Conservation (phyloP, 2,113 vertebrate species). For the Cervus canadensis region DNA sequence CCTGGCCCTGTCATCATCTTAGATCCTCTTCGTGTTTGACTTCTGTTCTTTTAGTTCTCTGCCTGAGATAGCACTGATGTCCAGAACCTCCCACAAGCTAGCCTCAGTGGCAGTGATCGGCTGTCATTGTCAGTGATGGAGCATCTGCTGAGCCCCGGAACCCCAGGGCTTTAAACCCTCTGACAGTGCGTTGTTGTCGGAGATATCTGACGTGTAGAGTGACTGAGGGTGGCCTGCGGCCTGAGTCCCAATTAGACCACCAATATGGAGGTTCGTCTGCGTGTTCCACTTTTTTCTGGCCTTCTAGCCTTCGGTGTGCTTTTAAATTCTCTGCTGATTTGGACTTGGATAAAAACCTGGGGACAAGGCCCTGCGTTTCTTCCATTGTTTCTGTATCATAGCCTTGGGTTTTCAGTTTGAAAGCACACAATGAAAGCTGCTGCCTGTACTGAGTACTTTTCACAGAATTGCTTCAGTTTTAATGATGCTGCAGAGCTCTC, state of each 20-base stretch:
- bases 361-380: not conserved
- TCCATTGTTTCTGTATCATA: not conserved
- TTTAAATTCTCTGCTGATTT: not conserved
- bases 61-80: not conserved
- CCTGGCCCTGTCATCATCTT: not conserved
- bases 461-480: not conserved
- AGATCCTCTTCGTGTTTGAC: not conserved
- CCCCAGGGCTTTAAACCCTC: not conserved
- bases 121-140: not conserved
- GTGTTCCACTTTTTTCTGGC: not conserved
- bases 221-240: not conserved
- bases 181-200: not conserved
- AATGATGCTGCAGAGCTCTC: not conserved
- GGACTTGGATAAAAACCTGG: not conserved
- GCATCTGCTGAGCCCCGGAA: not conserved
- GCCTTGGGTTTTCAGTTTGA: not conserved
- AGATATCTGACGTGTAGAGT: not conserved
- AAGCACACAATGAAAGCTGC: not conserved
- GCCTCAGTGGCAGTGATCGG: not conserved
- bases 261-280: not conserved
- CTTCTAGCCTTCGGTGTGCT: not conserved
- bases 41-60: not conserved
- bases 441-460: not conserved
- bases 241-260: not conserved
- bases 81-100: not conserved